These are phyloP conservation scores for Argyresthia albistria DNA, from an alignment of 2,888 invertebrate species.

Conservation along the genomic window DNA sequence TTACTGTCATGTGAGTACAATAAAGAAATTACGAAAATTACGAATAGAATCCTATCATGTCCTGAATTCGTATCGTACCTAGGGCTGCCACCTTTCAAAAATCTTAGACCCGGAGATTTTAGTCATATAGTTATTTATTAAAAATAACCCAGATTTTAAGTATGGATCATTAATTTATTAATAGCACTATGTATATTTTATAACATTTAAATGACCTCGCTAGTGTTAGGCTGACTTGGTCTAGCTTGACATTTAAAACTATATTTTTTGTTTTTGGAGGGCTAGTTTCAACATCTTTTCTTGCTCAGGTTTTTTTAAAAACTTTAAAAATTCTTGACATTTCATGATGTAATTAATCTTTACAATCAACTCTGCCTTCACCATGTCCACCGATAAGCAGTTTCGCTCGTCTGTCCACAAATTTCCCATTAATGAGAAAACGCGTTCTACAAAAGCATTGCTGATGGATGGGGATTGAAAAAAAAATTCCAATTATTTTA, in stretches of 20 bases:
- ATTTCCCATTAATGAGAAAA: slow-evolving; percentile 9
- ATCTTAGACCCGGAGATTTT: slow-evolving; percentile 8
- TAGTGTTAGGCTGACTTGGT: slow-evolving; percentile 9
- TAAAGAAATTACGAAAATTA: no score
- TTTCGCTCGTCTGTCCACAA: slow-evolving; percentile 11
- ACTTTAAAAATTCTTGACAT: slow-evolving; percentile 9
- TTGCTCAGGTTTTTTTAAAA: slow-evolving; percentile 10
- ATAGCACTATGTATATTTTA: not conserved
- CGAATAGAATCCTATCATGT: no score
- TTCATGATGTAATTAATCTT: slow-evolving; percentile 12
- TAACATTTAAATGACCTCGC: slow-evolving; percentile 7
- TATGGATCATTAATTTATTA: not conserved
- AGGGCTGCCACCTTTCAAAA: slow-evolving; percentile 4
- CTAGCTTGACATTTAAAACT: slow-evolving; percentile 9
- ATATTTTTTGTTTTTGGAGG: slow-evolving; percentile 9
- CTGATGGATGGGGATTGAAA: slow-evolving; percentile 1
- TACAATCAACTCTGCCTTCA: slow-evolving; percentile 8
- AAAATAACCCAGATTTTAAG: not conserved
- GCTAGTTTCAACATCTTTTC: slow-evolving; percentile 9
- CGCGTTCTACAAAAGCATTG: slow-evolving; percentile 7
- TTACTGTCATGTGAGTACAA: no score
- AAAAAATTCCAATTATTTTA: slow-evolving; percentile 2
- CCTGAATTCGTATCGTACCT: no score
- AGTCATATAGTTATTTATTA: slow-evolving; percentile 3
- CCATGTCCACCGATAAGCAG: slow-evolving; percentile 10